Evolutionary conservation across 1,140 invertebrate species (phyloP).

Genomic region (Drosophila cardini): DNA sequence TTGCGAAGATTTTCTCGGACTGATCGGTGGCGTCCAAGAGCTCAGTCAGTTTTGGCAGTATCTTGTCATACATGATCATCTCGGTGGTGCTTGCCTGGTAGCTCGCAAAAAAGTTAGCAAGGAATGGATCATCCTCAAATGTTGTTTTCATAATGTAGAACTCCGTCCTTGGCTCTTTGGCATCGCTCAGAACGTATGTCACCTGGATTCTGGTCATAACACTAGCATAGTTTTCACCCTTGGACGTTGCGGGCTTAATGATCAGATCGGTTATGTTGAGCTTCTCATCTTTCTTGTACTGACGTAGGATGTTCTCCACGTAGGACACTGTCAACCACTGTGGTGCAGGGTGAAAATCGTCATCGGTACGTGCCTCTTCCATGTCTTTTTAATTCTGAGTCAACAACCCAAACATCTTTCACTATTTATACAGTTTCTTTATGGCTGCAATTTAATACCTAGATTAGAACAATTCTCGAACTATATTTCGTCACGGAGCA

Average conservation of each 20-base stretch:
- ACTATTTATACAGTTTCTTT: conserved; percentile 60
- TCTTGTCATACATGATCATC: conserved; percentile 80
- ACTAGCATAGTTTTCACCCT: conserved; percentile 83
- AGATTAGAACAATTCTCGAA: conserved; percentile 42
- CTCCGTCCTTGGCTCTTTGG: conserved; percentile 35
- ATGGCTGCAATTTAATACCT: no score
- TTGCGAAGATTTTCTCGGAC: conserved; percentile 72
- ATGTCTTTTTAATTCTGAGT: conserved; percentile 44
- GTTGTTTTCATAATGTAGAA: conserved; percentile 78
- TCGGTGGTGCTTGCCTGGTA: conserved; percentile 71
- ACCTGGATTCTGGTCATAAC: conserved; percentile 75
- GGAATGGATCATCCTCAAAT: conserved; percentile 67
- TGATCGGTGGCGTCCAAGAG: conserved; percentile 54
- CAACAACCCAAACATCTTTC: neutral
- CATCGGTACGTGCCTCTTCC: conserved; percentile 50
- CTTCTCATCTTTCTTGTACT: conserved; percentile 55
- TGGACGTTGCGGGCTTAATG: conserved; percentile 74
- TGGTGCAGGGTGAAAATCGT: conserved; percentile 62
- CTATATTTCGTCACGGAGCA: conserved; percentile 1
- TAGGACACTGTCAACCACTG: conserved; percentile 71
- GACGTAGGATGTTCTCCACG: conserved; percentile 57
- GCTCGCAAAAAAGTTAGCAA: conserved; percentile 55
- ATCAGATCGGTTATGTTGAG: conserved; percentile 54
- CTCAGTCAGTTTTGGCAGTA: conserved; percentile 62
- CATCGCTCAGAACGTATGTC: conserved; percentile 29